Percentiles rank a stretch among this genome's conserved stretches.
Conservation (phyloP, 92 coral and sea anemone species). For the Scolanthus callimorphus region DNA sequence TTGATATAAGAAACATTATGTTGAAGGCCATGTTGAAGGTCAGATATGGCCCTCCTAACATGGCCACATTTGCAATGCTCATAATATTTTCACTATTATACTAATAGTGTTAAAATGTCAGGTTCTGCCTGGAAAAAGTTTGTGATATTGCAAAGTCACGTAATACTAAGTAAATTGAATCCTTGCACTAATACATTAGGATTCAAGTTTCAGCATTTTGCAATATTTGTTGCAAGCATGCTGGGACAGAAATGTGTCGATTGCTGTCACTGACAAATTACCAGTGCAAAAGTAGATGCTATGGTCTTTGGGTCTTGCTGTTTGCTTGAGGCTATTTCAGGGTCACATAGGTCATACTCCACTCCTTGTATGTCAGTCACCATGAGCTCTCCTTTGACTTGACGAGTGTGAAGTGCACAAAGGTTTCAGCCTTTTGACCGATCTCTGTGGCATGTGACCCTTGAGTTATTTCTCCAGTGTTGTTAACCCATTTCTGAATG, state of each 20-base stretch:
- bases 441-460: slow-evolving; percentile 4
- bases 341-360: slow-evolving; percentile 53
- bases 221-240: not conserved
- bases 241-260: not conserved
- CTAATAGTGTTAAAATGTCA: no score
- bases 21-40: no score
- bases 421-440: slow-evolving; percentile 20
- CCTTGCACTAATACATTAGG: no score
- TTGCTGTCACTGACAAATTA: not conserved
- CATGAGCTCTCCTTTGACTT: slow-evolving; percentile 34
- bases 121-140: no score
- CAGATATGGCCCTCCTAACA: no score
- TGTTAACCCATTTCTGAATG: slow-evolving; percentile 33
- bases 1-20: no score
- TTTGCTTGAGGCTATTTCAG: slow-evolving; percentile 42
- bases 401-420: slow-evolving; percentile 21
- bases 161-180: no score
- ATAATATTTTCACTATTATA: no score
- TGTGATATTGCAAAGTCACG: no score
- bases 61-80: no score
- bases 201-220: not conserved
- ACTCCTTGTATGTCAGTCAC: slow-evolving; percentile 70
- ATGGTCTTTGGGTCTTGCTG: slow-evolving; percentile 2
- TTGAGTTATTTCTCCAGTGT: slow-evolving; percentile 26
- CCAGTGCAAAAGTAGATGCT: slow-evolving; percentile 24